Conservation (phyloP, 2,888 invertebrate genomes). For the Hydriomena furcata region DNA sequence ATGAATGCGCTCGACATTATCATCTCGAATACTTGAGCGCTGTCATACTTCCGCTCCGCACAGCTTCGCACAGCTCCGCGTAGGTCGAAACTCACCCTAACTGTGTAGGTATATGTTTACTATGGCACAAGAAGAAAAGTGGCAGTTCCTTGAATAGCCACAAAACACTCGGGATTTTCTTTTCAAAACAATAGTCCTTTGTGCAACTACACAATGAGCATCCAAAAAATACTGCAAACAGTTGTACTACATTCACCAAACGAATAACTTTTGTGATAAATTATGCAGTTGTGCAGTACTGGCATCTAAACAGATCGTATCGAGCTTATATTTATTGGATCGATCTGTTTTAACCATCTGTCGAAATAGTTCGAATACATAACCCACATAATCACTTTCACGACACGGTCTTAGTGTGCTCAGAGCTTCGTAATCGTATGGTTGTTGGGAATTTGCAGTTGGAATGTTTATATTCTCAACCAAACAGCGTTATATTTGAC, state of each 20-base stretch:
- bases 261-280: constrained; percentile 11
- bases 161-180: constrained; percentile 13
- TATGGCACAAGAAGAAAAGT: constrained; percentile 11
- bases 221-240: constrained; percentile 3
- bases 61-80: too few species aligned
- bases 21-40: too few species aligned
- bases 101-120: background rate
- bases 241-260: background rate
- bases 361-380: background rate
- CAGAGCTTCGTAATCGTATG: too few species aligned
- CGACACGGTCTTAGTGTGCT: too few species aligned
- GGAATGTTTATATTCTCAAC: too few species aligned
- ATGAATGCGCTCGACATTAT: too few species aligned
- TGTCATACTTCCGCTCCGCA: too few species aligned
- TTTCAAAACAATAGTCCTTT: constrained; percentile 16
- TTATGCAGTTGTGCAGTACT: constrained; percentile 11
- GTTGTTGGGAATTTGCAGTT: too few species aligned
- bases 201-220: constrained; percentile 5
- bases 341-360: constrained; percentile 10
- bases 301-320: constrained; percentile 15
- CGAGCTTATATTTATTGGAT: constrained; percentile 14
- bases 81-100: too few species aligned
- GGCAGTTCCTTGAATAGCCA: constrained; percentile 13
- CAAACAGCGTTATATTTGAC: too few species aligned
- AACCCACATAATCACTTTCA: background rate